phyloP scores from a whole-genome alignment of 2,113 vertebrate species.

The human (Homo sapiens) region GRCh38 chr9:109698001-109698500 shows the following conservation, averaged over 20 bases:
- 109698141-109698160: neutral
- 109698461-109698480: too few species aligned
- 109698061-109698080: neutral
- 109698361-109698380: too few species aligned
- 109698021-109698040: neutral
- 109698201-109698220: neutral
- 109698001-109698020: neutral
- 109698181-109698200: neutral
- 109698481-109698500: too few species aligned
- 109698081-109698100: neutral
- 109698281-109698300: too few species aligned
- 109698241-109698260: neutral
- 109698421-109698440: too few species aligned
- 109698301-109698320: too few species aligned
- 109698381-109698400: too few species aligned
- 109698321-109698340: too few species aligned
- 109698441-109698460: too few species aligned
- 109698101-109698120: neutral
- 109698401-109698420: too few species aligned
- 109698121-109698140: neutral
- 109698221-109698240: neutral
- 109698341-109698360: too few species aligned
- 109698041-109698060: neutral
- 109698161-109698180: neutral
- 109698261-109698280: neutral